Evolutionary conservation across 2,797 vertebrate genomes (phyloP).

Genomic region (Mormyrops boulengeri): DNA sequence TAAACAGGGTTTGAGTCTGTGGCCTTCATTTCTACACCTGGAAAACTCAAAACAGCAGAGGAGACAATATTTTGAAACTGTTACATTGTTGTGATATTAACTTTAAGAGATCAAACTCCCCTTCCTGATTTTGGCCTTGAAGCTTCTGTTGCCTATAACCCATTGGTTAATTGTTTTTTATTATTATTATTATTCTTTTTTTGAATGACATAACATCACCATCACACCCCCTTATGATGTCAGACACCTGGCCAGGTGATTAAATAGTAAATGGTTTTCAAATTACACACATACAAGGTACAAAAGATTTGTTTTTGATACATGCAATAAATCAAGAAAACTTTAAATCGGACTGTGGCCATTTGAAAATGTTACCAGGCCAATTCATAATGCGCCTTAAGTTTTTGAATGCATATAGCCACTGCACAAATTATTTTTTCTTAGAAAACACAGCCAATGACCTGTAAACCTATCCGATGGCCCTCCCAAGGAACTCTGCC

Average conservation of each 20-base stretch:
- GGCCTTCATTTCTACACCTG: not conserved
- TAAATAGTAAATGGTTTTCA: not conserved
- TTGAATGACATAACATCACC: not conserved
- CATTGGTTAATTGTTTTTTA: not conserved
- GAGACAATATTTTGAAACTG: not conserved
- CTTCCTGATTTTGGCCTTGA: not conserved
- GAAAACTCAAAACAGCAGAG: not conserved
- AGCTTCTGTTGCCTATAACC: not conserved
- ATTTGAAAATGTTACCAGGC: not conserved
- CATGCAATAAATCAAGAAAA: not conserved
- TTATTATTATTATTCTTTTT: not conserved
- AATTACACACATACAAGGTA: not conserved
- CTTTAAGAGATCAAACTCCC: not conserved
- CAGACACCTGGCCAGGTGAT: not conserved
- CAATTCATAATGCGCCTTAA: not conserved
- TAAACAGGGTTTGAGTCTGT: not conserved
- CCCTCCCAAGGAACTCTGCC: not conserved
- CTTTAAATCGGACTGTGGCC: not conserved
- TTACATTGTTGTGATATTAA: not conserved
- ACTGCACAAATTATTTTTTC: not conserved
- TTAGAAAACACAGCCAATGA: not conserved
- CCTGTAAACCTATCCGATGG: not conserved
- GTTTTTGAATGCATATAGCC: not conserved
- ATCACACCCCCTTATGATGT: not conserved
- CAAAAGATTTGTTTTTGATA: not conserved